Evolutionary conservation across 2,797 vertebrate species (phyloP).

Genomic region (Serranus cabrilla): DNA sequence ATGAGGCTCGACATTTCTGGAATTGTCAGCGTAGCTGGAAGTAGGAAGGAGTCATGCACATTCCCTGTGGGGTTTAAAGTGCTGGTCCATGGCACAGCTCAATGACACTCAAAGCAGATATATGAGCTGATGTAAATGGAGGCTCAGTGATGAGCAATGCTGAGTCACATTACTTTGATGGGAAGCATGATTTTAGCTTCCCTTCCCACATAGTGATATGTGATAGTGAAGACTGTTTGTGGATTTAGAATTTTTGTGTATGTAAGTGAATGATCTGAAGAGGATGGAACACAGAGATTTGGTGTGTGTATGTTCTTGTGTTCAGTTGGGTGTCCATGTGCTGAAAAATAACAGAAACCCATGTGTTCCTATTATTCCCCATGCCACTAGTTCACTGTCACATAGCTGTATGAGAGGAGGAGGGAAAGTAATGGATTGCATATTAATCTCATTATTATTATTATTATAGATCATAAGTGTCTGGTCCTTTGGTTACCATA

Average conservation of each 20-base stretch:
- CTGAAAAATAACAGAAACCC: constrained; percentile 24
- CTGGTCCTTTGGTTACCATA: not conserved
- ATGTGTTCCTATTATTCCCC: constrained; percentile 11
- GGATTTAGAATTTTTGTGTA: constrained; percentile 23
- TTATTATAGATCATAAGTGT: not conserved
- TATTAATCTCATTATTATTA: not conserved
- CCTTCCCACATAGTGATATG: constrained; percentile 34
- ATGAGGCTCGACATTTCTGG: constrained; percentile 63
- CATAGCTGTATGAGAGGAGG: not conserved
- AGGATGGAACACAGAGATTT: constrained; percentile 9
- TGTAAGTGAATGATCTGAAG: constrained; percentile 13
- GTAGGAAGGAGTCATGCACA: constrained; percentile 50
- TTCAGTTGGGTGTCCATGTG: constrained; percentile 10
- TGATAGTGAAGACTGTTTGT: constrained; percentile 32
- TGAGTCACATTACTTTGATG: constrained; percentile 65
- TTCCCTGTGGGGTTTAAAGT: constrained; percentile 64
- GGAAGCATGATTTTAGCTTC: constrained; percentile 59
- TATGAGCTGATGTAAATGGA: constrained; percentile 74
- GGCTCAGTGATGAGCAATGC: constrained; percentile 60
- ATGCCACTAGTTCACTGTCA: constrained; percentile 3
- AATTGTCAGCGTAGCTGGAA: constrained; percentile 67
- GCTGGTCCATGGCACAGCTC: constrained; percentile 56
- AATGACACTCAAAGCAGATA: constrained; percentile 69
- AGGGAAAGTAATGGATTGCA: not conserved
- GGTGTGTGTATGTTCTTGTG: not conserved